Conservation (phyloP, 2,797 vertebrate genomes). For the Brotogeris chrysoptera region DNA sequence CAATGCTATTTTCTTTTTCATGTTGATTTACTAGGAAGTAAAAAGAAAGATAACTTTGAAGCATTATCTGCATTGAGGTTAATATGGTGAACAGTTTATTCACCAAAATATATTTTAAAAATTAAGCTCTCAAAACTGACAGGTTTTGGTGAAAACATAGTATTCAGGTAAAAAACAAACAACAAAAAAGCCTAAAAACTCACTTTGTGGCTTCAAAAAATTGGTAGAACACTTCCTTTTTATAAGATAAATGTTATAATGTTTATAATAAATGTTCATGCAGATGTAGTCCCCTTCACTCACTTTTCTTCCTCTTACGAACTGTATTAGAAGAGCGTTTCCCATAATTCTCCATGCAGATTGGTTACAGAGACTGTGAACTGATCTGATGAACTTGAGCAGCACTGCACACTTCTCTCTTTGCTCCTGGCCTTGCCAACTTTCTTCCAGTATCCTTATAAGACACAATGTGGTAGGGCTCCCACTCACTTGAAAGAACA, state of each 20-base stretch:
- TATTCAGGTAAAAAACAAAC: background rate
- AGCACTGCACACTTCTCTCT: background rate
- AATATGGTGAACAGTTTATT: background rate
- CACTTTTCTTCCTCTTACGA: background rate
- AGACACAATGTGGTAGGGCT: background rate
- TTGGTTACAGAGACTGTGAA: background rate
- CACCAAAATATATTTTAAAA: background rate
- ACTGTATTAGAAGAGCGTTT: background rate
- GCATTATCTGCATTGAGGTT: background rate
- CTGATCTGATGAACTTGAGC: background rate
- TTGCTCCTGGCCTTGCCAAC: background rate
- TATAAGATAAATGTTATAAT: background rate
- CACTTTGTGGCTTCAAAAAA: background rate
- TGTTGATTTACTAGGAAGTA: background rate
- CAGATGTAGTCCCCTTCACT: background rate
- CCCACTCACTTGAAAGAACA: background rate
- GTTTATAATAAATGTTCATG: background rate
- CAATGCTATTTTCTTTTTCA: background rate
- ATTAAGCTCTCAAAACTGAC: background rate
- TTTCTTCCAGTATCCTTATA: background rate
- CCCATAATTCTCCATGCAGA: background rate
- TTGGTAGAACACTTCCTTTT: background rate
- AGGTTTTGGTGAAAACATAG: background rate
- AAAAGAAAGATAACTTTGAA: background rate
- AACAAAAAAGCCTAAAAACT: background rate